Evolutionary conservation across 2,797 vertebrate genomes (phyloP).

Genomic region (Xerus rutilus): DNA sequence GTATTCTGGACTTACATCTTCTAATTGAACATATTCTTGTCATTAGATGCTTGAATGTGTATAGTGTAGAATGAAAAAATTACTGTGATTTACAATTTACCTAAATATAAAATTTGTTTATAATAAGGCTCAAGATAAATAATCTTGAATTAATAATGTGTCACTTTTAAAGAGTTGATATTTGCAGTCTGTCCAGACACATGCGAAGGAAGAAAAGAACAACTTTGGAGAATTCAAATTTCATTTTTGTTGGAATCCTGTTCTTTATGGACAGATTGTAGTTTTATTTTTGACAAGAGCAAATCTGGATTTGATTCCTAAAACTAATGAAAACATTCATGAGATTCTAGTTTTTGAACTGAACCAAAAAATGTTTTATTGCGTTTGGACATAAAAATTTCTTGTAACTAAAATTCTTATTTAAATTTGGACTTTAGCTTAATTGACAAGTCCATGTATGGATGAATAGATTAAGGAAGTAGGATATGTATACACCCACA

Average conservation of each 20-base stretch:
- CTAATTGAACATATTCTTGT: background rate
- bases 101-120: background rate
- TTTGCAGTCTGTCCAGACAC: background rate
- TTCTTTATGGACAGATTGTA: conserved; percentile 11
- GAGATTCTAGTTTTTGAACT: conserved; percentile 52
- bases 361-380: conserved; percentile 48
- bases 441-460: background rate
- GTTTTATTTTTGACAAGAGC: background rate
- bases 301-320: conserved; percentile 42
- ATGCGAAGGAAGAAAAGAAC: conserved; percentile 32
- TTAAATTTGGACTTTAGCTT: background rate
- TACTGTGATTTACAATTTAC: background rate
- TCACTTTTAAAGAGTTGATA: background rate
- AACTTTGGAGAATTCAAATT: conserved; percentile 28
- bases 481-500: too few relatives aligned
- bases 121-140: background rate
- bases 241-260: conserved; percentile 46
- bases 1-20: background rate
- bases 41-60: background rate
- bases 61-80: conserved; percentile 23
- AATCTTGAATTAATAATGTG: conserved; percentile 29
- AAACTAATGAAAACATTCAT: conserved; percentile 45
- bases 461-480: background rate
- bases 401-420: background rate
- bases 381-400: conserved; percentile 24